Evolutionary conservation across 2,113 vertebrate genomes (phyloP).

Genomic region (Corythoichthys haematopterus): DNA sequence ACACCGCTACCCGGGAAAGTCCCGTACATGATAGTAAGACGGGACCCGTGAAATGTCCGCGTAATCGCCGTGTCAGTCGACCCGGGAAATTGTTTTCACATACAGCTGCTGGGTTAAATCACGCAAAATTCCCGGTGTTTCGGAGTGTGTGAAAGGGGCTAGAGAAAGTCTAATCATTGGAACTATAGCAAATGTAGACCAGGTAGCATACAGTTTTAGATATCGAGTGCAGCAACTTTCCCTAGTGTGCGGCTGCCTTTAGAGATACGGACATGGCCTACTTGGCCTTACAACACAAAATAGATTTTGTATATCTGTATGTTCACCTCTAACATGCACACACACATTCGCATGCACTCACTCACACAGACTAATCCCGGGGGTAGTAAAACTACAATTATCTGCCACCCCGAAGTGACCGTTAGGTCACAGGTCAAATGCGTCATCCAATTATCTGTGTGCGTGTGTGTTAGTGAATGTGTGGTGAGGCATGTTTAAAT

Average conservation of each 20-base stretch:
- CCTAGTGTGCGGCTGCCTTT: neutral
- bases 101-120: no score
- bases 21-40: no score
- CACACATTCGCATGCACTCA: slow-evolving; percentile 10
- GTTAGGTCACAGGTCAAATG: slow-evolving; percentile 44
- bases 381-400: slow-evolving; percentile 55
- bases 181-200: neutral
- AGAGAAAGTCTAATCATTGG: no score
- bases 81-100: no score
- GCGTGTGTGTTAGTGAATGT: slow-evolving; percentile 23
- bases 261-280: neutral
- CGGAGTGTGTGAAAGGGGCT: no score
- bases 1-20: no score
- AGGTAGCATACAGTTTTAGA: no score
- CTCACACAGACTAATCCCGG: slow-evolving; percentile 13
- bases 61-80: no score
- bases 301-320: neutral
- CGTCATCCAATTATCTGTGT: slow-evolving; percentile 42
- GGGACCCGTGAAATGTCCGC: no score
- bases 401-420: slow-evolving; percentile 30
- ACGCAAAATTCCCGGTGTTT: no score
- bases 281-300: neutral
- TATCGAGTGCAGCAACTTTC: no score
- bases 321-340: neutral
- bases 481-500: slow-evolving; percentile 15